Evolutionary conservation across 2,888 invertebrate genomes (phyloP), one percentile per base, ranked within the genome.

Genomic region (Ariolimax columbianus): DNA sequence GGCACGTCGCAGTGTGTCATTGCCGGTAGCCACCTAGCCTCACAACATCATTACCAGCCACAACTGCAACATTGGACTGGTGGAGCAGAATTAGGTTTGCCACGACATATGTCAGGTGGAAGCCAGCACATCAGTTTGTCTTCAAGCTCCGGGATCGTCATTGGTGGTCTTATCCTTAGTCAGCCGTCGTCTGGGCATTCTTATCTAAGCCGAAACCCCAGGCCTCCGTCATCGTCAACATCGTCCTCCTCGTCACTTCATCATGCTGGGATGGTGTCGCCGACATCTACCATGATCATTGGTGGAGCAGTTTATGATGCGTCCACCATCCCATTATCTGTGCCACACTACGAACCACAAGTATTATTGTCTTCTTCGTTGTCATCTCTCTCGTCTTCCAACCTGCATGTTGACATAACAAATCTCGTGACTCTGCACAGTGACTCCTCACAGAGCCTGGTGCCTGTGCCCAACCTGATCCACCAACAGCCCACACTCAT

Each of bases 21-120:
- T 9, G 26, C 43, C 33, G 51, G 70, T 36, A 78, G 51, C 73
- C 66, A 73, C 17, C 68, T 47, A n/a, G 70, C 63, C 63, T 47
- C 66, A 6, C 78, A 84, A 23, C 89, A 86, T 82, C 90, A 90
- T 87, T 91, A 89, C 87, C 90, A 91, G 85, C 77, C 51, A 4
- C 81, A 80, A 77, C 86, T 89, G 88, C 91, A 90, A 70, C 88
- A 86, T 79, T 80, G 77, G 26, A 72, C 70, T 51, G 78, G 43
- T n/a, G 55, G 33, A n/a, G 14, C 55, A 38, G 70, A 77, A 17
- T 38, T 78, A 33, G 51, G 40, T 19, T 70, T 77, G 40, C n/a
- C 82, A 33, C 85, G 66, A 14, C 77, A 72, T 63, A 75, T 79
- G 26, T 40, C 75, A 75, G 40, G 66, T 9, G 78, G 36, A 26